Evolutionary conservation across 2,888 invertebrate species (phyloP).

Genomic region (Orthonevra nobilis): DNA sequence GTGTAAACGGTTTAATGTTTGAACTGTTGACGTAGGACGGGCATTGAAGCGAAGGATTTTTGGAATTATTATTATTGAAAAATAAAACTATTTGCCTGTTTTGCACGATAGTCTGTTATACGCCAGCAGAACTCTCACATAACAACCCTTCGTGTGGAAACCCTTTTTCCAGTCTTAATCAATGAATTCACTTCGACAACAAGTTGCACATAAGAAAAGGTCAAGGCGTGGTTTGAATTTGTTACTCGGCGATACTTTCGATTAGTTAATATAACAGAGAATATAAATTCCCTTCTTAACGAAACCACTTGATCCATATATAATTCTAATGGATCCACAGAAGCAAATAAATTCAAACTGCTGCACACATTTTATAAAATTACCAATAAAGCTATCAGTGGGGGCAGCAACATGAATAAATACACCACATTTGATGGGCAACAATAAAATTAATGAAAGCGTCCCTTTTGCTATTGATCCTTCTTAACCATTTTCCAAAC

Average conservation of each 20-base stretch:
- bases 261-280: constrained; percentile 5
- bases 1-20: no score
- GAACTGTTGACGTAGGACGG: no score
- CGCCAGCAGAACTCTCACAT: no score
- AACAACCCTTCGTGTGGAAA: no score
- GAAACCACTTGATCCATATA: constrained; percentile 35
- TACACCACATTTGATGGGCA: constrained; percentile 48
- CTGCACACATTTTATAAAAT: constrained; percentile 33
- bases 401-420: constrained; percentile 41
- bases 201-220: constrained; percentile 1
- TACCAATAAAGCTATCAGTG: constrained; percentile 49
- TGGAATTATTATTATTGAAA: no score
- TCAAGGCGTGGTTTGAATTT: background rate
- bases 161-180: no score
- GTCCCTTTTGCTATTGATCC: constrained; percentile 46
- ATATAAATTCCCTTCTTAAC: constrained; percentile 36
- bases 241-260: background rate
- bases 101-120: no score
- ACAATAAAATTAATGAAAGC: constrained; percentile 65
- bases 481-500: constrained; percentile 25
- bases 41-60: no score
- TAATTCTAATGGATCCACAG: constrained; percentile 33
- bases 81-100: no score
- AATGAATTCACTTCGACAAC: no score
- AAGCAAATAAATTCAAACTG: constrained; percentile 26